Evolutionary conservation across 2,113 vertebrate species (phyloP), one percentile per base, ranked within the genome.

Genomic region (Lampris incognitus): DNA sequence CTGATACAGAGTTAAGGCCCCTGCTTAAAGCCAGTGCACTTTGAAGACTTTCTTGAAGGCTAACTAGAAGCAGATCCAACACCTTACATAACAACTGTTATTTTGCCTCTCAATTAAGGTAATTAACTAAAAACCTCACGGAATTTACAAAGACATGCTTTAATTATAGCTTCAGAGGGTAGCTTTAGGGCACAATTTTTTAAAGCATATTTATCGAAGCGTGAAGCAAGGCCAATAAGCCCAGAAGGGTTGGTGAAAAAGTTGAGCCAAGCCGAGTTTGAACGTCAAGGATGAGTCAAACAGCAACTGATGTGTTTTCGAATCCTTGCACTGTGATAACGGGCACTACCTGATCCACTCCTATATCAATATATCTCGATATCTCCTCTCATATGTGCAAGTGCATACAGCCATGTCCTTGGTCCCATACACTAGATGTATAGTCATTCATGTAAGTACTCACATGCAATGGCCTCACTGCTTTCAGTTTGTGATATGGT

Each of bases 181-280:
- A 2, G 66, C 54, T 24, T 76, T 77, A 52, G 61, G 59, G 9
- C 46, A 54, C 41, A 37, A 36, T 44, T 72, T 67, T 58, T 44
- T 49, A 6, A 38, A 71, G 55, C 51, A 61, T 41, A 41, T 72
- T 69, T 62, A 78, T 60, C 67, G 42, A 69, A 67, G 55, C 56
- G 56, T 72, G 69, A 46, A 70, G 61, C 48, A 58, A 36, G n/a
- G 78, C 50, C 69, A 64, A 73, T 37, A 50, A 39, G 48, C 72
- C 54, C n/a, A 66, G 57, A 76, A 58, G 59, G 39, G 39, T 7
- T 58, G 55, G n/a, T 49, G 1, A 69, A 84, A 58, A 87, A 85
- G 76, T 66, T 74, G 59, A 62, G 39, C 44, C 37, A 68, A 80
- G 60, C 73, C 37, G 41, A 65, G 36, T 37, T n/a, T 44, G 48